These are phyloP conservation scores for Sebastes ruberrimus DNA, from an alignment of 2,797 vertebrate genomes.

Conservation along the genomic window DNA sequence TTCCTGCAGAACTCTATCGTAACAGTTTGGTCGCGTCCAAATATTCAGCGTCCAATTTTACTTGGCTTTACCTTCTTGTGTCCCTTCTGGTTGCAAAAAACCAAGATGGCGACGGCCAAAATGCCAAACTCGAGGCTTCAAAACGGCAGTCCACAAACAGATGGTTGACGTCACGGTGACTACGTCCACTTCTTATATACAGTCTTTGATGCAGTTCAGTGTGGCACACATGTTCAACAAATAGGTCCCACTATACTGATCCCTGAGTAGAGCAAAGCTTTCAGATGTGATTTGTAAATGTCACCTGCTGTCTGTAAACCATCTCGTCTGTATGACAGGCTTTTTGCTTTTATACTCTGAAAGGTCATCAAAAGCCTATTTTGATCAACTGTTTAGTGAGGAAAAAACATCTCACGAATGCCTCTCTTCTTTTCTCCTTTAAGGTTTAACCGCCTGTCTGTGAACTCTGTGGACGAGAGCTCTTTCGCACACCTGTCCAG, in stretches of 20 bases:
- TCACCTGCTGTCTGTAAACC: background rate
- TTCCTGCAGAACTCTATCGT: too few species aligned
- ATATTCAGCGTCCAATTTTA: too few species aligned
- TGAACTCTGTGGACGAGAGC: constrained; percentile 87
- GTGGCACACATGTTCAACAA: background rate
- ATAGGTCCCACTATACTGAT: background rate
- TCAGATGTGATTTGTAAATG: background rate
- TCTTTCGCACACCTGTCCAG: constrained; percentile 89
- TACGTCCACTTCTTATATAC: background rate
- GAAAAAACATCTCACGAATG: background rate
- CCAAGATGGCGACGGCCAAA: too few species aligned
- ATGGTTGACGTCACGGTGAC: too few species aligned
- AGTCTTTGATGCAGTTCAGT: background rate
- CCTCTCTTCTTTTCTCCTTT: background rate
- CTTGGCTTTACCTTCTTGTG: too few species aligned
- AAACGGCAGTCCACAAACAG: too few species aligned
- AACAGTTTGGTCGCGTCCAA: too few species aligned
- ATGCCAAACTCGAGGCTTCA: too few species aligned
- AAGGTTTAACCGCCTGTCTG: constrained; percentile 92
- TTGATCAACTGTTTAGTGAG: background rate
- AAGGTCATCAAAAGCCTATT: background rate
- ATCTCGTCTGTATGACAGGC: background rate
- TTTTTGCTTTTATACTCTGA: background rate
- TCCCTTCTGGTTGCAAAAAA: too few species aligned
- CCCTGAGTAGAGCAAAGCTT: background rate